Percentiles rank a stretch among this genome's conserved stretches.
phyloP scores from a whole-genome alignment of 2,888 invertebrate genomes.

The Dorcus parallelipipedus region DNA sequence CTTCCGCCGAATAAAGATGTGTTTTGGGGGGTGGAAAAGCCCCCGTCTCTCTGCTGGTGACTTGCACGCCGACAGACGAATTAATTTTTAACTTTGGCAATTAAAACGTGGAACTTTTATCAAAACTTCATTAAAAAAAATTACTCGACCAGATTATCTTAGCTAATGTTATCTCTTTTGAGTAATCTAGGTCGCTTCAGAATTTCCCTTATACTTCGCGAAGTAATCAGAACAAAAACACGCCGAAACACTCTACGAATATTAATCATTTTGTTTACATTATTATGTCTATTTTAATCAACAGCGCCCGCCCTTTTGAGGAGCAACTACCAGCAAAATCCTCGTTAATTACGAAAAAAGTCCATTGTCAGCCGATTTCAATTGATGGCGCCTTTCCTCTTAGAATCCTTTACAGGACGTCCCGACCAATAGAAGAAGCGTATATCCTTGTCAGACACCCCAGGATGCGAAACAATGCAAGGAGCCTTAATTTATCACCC shows the following conservation, averaged over 20 bases:
- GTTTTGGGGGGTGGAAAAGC: neutral
- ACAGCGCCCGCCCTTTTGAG: slow-evolving; percentile 7
- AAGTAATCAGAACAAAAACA: neutral
- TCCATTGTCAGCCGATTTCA: slow-evolving; percentile 45
- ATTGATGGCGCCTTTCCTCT: slow-evolving; percentile 43
- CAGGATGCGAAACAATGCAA: slow-evolving; percentile 46
- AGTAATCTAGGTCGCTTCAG: no score
- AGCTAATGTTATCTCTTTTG: no score
- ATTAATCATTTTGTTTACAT: slow-evolving; percentile 19
- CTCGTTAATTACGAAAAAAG: slow-evolving; percentile 46
- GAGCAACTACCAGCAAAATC: slow-evolving; percentile 32
- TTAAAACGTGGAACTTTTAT: neutral
- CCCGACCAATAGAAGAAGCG: slow-evolving; percentile 38
- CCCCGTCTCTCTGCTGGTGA: neutral
- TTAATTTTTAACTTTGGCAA: slow-evolving; percentile 20
- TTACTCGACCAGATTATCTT: neutral
- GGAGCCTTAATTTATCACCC: slow-evolving; percentile 49
- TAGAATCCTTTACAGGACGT: slow-evolving; percentile 40
- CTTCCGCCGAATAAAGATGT: neutral
- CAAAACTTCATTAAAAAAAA: neutral
- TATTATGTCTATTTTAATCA: neutral
- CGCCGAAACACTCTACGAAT: neutral
- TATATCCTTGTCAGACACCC: slow-evolving; percentile 48
- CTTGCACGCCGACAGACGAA: slow-evolving; percentile 19
- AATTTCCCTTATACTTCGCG: no score